Base-by-base conservation (phyloP, 1,140 invertebrate genomes). In the Heliconius nattereri region DNA sequence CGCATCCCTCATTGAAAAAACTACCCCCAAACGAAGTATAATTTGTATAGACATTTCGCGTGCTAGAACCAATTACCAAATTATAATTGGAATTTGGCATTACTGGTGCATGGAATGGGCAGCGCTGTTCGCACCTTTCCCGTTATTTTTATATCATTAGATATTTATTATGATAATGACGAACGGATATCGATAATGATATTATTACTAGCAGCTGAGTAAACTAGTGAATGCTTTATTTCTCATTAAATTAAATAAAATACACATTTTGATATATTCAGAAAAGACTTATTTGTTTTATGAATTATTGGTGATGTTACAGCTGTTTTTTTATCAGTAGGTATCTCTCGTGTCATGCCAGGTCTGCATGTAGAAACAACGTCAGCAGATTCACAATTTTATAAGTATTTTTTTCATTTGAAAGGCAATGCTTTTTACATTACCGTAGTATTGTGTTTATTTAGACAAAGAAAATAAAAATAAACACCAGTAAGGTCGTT, bases 11-110 rank as follows among this genome's bases (percentile, higher is more conserved):
- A 88, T 88, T 87, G 87, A 87, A 88, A 90, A 91, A 91, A 81
- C 75, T 78, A 85, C 87, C 87, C 89, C 87, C 86, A 20, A 85
- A 90, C 88, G 83, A 85, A 90, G 85, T 88, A 92, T 90, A 91
- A 92, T 91, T 92, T 88, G 93, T 91, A 94, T 93, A 94, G 91
- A 92, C 91, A 91, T 85, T 91, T 94, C 85, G 91, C 92, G 92
- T 94, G 92, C 85, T 83, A 82, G 52, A 76, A 80, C 78, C 88
- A 83, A 87, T 92, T 92, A 94, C 91, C 89, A 89, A 83, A 82
- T 85, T 84, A 84, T 87, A 91, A 89, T 89, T 85, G 86, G 85
- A 89, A 92, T 91, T 94, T 92, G 88, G 88, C 91, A 92, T 94
- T 92, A 89, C 89, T 86, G 87, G 85, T 87, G 86, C 89, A 85